Evolutionary conservation across 2,113 vertebrate genomes (phyloP), one percentile per base, ranked within the genome.

Genomic region (Semnopithecus entellus): DNA sequence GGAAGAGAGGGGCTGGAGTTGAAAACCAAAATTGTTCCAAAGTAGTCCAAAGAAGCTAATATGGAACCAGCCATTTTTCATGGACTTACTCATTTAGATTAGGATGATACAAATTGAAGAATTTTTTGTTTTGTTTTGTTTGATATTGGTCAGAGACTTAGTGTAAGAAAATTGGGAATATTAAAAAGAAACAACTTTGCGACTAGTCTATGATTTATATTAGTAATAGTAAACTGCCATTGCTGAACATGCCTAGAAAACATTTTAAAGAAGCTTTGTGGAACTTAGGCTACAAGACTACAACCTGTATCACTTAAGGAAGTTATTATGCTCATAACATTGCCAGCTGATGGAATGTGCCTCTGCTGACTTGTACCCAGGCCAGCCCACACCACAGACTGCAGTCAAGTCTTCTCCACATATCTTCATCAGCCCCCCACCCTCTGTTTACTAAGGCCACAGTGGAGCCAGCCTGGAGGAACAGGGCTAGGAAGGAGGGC

Each of bases 1-100:
- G 45, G 30, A 70, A 50, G 59, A 40, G 18, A 75, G 48, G 6
- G 17, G 7, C 8, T 59, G 1, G 20, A 43, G 38, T 6, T n/a
- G 45, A 82, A 91, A 97, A 66, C 30, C 35, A 59, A 78, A 73
- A 86, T 48, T 52, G 68, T 22, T 75, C 78, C 16, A 32, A 76
- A 78, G 55, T 32, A 78, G 12, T 68, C 38, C 5, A 8, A 75
- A 87, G 18, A 73, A 92, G 22, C 30, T 55, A 90, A 55, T n/a
- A 20, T n/a, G 14, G 23, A 70, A 80, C 55, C 75, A 64, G 84
- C 6, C 35, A n/a, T 66, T 95, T 92, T 76, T 88, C 43, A 84
- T 64, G 61, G 55, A 52, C 23, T 35, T 23, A 52, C 40, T 81
- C 66, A 30, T 52, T 93, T 91, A 66, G 20, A n/a, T 52, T 13